Base-by-base conservation (phyloP, 2,888 invertebrate species). In the Acleris literana region DNA sequence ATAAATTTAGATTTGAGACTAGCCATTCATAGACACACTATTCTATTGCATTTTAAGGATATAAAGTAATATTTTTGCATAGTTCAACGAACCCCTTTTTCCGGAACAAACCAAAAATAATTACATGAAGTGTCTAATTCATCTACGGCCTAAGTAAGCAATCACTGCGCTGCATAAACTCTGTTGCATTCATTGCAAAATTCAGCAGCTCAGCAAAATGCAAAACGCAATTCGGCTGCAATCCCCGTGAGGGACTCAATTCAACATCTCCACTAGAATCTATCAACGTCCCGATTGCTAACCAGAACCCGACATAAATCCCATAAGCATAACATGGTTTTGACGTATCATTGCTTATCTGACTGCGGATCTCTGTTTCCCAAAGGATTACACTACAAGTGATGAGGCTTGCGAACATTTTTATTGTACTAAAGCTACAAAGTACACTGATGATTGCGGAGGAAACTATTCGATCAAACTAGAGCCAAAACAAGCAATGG, bases 261-360 rank as follows among this genome's bases (percentile, higher is more conserved):
- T 74, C 74, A 71, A 73, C 72, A 70, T 68, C 70, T 70, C 65
- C 46, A 71, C 79, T 71, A 76, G 83, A 83, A 90, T 90, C 88
- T 87, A 88, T 90, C 91, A 90, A 78, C 85, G 88, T 88, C 88
- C 75, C 78, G 80, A 82, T 85, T 81, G 80, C 83, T 83, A 76
- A 77, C 81, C 78, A 76, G 80, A 83, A 80, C 64, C 80, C 81
- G 79, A 82, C 84, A 83, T 82, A 84, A 87, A 84, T 90, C 90
- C 90, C 88, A 84, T 83, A 86, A 85, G 88, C 84, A 86, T 85
- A 87, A 88, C 87, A 82, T 84, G 82, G 82, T 90, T 92, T 88
- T 92, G 92, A 92, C 90, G 85, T 87, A 87, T 85, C 88, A 90
- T 90, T 90, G 91, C 90, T 90, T 88, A 87, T 86, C 85, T 84